Conservation (phyloP, 2,113 vertebrate genomes). For the Epinephelus moara region DNA sequence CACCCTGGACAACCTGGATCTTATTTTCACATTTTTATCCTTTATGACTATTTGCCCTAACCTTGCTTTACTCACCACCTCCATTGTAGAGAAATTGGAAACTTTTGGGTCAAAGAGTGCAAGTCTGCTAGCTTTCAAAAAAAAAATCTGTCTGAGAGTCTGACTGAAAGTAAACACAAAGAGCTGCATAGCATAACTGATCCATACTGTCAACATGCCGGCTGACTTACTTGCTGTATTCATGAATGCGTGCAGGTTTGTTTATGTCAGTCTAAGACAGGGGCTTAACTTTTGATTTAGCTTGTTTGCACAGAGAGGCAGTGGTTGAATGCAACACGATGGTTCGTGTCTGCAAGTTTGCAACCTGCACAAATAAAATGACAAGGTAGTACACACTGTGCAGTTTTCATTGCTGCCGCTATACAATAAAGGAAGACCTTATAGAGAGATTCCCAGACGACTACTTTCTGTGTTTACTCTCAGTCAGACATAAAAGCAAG, state of each 20-base stretch:
- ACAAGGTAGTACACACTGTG: neutral
- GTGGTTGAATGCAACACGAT: neutral
- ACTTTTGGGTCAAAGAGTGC: neutral
- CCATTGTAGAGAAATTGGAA: neutral
- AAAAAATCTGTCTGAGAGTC: neutral
- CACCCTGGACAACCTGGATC: neutral
- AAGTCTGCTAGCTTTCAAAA: neutral
- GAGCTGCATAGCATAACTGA: neutral
- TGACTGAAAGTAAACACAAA: constrained; percentile 24
- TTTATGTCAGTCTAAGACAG: neutral
- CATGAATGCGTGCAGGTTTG: neutral
- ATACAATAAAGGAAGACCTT: neutral
- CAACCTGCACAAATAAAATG: neutral
- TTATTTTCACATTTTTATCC: neutral
- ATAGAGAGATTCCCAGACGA: neutral
- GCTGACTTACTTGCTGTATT: constrained; percentile 11
- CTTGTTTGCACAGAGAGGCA: constrained; percentile 1
- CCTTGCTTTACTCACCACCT: neutral
- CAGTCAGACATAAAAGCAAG: neutral
- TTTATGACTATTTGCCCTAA: neutral
- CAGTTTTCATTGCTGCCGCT: neutral
- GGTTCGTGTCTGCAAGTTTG: neutral
- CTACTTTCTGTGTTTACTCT: neutral
- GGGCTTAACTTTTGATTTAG: constrained; percentile 6
- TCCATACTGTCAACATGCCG: neutral